Evolutionary conservation across 2,113 vertebrate genomes (phyloP).

Genomic region (Carassius gibelio): DNA sequence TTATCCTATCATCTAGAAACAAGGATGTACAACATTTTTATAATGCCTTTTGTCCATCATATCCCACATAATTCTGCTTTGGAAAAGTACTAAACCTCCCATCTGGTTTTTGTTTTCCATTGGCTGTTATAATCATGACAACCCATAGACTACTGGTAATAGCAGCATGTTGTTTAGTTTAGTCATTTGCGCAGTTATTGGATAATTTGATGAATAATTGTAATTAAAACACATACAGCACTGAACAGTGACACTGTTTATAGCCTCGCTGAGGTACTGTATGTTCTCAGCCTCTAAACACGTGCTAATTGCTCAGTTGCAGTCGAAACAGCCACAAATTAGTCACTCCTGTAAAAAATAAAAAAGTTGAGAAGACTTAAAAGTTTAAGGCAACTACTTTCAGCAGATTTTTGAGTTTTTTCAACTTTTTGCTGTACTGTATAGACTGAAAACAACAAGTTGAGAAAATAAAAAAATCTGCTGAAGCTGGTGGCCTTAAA

Average conservation of each 20-base stretch:
- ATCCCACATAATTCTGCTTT: neutral
- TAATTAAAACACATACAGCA: conserved; percentile 43
- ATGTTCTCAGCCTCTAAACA: conserved; percentile 38
- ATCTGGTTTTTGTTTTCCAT: neutral
- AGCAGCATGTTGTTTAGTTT: conserved; percentile 34
- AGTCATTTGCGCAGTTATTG: conserved; percentile 46
- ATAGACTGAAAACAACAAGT: too few species aligned
- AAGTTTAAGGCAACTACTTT: too few species aligned
- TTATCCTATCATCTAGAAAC: conserved; percentile 40
- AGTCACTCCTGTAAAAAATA: neutral
- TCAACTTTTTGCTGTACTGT: too few species aligned
- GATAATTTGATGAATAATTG: conserved; percentile 51
- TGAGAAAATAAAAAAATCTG: too few species aligned
- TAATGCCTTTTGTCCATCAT: conserved; percentile 23
- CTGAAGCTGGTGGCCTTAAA: too few species aligned
- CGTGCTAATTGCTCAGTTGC: conserved; percentile 29
- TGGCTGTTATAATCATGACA: neutral
- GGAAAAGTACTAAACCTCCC: neutral
- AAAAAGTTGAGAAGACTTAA: too few species aligned
- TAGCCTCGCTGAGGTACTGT: neutral
- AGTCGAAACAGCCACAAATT: conserved; percentile 33
- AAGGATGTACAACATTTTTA: conserved; percentile 43
- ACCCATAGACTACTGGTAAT: conserved; percentile 1
- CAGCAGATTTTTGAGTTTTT: too few species aligned
- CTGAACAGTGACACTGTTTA: conserved; percentile 27